A percentile compares a stretch with the other conserved stretches of the same genome.
phyloP scores from a whole-genome alignment of 2,797 vertebrate species.

The Melanogrammus aeglefinus region DNA sequence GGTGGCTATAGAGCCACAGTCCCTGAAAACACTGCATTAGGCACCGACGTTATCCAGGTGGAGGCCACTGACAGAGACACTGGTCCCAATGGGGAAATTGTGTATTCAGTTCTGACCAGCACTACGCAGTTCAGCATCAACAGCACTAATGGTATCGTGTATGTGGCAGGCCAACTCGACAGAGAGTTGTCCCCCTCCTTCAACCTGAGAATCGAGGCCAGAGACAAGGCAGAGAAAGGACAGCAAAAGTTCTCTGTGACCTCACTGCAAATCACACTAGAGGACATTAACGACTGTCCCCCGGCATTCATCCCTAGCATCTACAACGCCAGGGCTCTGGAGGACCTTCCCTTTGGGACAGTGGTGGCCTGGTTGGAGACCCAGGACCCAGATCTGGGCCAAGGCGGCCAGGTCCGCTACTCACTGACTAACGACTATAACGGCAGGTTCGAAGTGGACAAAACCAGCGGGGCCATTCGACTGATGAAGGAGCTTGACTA shows the following conservation, averaged over 20 bases:
- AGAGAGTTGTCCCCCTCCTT: slow-evolving; percentile 84
- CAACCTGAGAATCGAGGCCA: slow-evolving; percentile 89
- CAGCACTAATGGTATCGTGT: slow-evolving; percentile 86
- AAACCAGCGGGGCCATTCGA: slow-evolving; percentile 86
- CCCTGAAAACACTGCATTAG: slow-evolving; percentile 91
- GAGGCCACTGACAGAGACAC: slow-evolving; percentile 92
- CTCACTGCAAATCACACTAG: slow-evolving; percentile 81
- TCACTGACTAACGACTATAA: slow-evolving; percentile 89
- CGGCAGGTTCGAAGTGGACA: slow-evolving; percentile 91
- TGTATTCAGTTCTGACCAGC: slow-evolving; percentile 88
- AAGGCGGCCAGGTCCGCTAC: slow-evolving; percentile 91
- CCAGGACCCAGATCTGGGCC: slow-evolving; percentile 89
- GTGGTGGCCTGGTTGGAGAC: slow-evolving; percentile 96
- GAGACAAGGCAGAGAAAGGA: slow-evolving; percentile 84
- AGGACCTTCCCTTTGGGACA: slow-evolving; percentile 91
- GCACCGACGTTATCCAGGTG: slow-evolving; percentile 90
- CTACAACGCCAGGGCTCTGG: slow-evolving; percentile 86
- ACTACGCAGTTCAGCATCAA: slow-evolving; percentile 90
- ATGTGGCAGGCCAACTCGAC: slow-evolving; percentile 88
- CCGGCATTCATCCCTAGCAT: slow-evolving; percentile 89
- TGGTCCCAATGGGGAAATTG: slow-evolving; percentile 84
- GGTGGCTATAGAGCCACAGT: slow-evolving; percentile 80
- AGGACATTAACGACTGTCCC: slow-evolving; percentile 95
- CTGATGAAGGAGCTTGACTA: slow-evolving; percentile 92
- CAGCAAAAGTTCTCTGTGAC: slow-evolving; percentile 83